Evolutionary conservation across 2,113 vertebrate species (phyloP).

Genomic region (Ceratotherium simum): DNA sequence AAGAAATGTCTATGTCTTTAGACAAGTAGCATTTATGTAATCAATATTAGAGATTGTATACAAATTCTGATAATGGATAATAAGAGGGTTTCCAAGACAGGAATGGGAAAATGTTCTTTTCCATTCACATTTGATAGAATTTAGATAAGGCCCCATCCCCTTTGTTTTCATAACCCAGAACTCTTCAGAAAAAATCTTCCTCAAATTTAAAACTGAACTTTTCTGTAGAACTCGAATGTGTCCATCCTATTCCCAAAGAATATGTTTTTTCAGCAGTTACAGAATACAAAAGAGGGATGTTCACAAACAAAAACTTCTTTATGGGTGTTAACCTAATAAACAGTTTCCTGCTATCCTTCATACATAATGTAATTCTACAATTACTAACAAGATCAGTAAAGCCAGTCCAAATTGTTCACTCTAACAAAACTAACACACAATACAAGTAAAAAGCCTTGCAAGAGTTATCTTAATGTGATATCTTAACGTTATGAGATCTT

Average conservation of each 20-base stretch:
- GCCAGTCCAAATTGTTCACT: neutral
- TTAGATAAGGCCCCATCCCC: neutral
- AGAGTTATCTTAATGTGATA: constrained; percentile 7
- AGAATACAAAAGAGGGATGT: constrained; percentile 26
- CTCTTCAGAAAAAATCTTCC: constrained; percentile 17
- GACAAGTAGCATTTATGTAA: neutral
- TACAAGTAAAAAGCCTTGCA: neutral
- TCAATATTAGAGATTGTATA: neutral
- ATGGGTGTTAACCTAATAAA: neutral
- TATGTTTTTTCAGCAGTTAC: constrained; percentile 24
- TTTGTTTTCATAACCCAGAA: neutral
- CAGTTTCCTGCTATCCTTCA: neutral
- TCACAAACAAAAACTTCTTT: constrained; percentile 20
- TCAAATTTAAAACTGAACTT: constrained; percentile 59
- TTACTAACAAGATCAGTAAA: neutral
- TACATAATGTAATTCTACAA: neutral
- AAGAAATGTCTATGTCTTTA: neutral
- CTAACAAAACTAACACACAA: constrained; percentile 17
- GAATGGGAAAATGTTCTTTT: constrained; percentile 42
- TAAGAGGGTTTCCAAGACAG: constrained; percentile 16
- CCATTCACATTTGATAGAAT: neutral
- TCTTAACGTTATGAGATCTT: neutral
- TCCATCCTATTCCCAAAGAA: neutral
- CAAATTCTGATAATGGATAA: neutral
- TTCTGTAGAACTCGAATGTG: constrained; percentile 37